Conservation (phyloP, 2,797 vertebrate genomes). For the Enteromius radiatus region DNA sequence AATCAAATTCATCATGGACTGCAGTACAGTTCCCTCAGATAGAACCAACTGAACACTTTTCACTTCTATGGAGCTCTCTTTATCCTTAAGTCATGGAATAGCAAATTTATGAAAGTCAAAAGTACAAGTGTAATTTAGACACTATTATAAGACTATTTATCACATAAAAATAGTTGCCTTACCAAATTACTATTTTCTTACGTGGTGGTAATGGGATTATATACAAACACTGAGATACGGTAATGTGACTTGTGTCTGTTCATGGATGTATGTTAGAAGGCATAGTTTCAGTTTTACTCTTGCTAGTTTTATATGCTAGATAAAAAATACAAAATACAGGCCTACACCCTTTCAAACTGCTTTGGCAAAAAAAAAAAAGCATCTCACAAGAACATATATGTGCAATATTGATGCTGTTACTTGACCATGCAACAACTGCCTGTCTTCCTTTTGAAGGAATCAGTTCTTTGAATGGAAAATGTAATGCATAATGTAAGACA, state of each 20-base stretch:
- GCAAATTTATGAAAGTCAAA: not conserved
- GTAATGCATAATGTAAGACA: not conserved
- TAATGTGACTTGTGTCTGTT: not conserved
- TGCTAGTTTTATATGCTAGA: not conserved
- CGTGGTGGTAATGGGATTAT: not conserved
- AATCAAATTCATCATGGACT: not conserved
- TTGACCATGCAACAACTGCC: not conserved
- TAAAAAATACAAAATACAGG: slow-evolving; percentile 2
- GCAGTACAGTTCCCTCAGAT: not conserved
- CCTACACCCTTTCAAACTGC: not conserved
- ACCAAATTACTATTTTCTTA: no score
- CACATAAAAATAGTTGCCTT: not conserved
- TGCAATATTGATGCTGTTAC: not conserved
- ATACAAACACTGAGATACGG: not conserved
- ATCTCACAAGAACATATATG: not conserved
- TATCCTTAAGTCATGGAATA: not conserved
- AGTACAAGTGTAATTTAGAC: not conserved
- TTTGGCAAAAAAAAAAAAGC: not conserved
- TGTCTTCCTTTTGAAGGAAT: not conserved
- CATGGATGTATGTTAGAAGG: not conserved
- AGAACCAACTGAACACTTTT: not conserved
- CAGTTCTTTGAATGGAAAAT: not conserved
- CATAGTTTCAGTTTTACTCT: no score
- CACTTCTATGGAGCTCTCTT: not conserved
- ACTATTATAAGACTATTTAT: no score